Percentiles rank a stretch among this genome's conserved stretches.
These are phyloP conservation scores for Actenoides hombroni DNA, from an alignment of 2,113 vertebrate species.

Conservation along the genomic window DNA sequence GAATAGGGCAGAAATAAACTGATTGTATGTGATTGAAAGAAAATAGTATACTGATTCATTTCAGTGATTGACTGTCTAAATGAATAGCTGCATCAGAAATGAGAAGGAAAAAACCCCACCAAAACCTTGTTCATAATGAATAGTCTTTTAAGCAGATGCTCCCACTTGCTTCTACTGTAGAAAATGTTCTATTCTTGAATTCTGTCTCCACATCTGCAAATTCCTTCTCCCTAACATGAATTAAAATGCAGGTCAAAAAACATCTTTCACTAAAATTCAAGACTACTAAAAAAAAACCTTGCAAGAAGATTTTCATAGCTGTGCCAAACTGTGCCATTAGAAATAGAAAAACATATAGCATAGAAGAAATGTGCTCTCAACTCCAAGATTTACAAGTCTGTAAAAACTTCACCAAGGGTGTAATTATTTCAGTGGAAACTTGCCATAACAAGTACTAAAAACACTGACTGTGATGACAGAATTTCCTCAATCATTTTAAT, in stretches of 20 bases:
- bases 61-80: not conserved
- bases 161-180: not conserved
- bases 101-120: fast-evolving
- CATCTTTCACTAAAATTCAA: not conserved
- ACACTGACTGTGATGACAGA: not conserved
- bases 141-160: not conserved
- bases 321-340: not conserved
- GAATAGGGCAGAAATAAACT: not conserved
- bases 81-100: not conserved
- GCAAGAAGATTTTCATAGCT: not conserved
- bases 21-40: not conserved
- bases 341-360: not conserved
- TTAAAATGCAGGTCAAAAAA: not conserved
- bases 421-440: conserved; percentile 11
- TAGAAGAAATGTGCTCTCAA: not conserved
- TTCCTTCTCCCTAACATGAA: not conserved
- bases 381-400: not conserved
- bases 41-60: not conserved
- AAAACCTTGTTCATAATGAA: not conserved
- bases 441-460: not conserved
- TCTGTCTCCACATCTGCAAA: not conserved
- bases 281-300: not conserved
- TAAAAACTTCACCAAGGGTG: not conserved
- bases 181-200: not conserved
- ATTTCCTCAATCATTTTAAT: conserved; percentile 12